Percentiles rank a stretch among this genome's conserved stretches.
These are phyloP conservation scores for Actias luna DNA, from an alignment of 2,888 invertebrate species.

Conservation along the genomic window DNA sequence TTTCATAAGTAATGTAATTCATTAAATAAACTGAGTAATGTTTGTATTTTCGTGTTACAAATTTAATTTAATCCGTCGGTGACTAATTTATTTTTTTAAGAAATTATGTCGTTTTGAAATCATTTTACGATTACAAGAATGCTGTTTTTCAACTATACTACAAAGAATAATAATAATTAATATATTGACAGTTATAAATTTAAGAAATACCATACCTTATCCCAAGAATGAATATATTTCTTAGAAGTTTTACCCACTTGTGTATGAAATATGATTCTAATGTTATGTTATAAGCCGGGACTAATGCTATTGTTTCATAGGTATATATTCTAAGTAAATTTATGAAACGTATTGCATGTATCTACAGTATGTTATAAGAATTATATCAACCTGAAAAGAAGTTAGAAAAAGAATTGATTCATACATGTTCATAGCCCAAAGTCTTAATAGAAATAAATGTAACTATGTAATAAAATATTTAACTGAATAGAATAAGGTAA, in stretches of 20 bases:
- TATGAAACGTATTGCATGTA: neutral
- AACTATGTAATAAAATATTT: conserved; percentile 31
- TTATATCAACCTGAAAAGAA: neutral
- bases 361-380: neutral
- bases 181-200: no score
- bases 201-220: neutral
- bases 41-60: neutral
- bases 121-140: neutral
- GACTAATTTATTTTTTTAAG: neutral
- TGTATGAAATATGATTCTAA: neutral
- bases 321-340: neutral
- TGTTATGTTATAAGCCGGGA: neutral
- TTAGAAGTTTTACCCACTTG: neutral
- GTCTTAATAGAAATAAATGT: conserved; percentile 14
- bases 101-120: neutral
- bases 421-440: conserved; percentile 15
- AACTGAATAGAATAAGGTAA: conserved; percentile 40
- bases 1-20: neutral
- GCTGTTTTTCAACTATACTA: neutral
- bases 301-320: neutral
- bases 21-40: neutral
- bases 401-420: neutral
- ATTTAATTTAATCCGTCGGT: neutral
- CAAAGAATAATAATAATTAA: no score
- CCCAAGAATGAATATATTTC: neutral